A percentile compares a stretch with the other conserved stretches of the same genome.
Conservation (phyloP, 2,888 invertebrate species). For the Enoplolaimus lenunculus region DNA sequence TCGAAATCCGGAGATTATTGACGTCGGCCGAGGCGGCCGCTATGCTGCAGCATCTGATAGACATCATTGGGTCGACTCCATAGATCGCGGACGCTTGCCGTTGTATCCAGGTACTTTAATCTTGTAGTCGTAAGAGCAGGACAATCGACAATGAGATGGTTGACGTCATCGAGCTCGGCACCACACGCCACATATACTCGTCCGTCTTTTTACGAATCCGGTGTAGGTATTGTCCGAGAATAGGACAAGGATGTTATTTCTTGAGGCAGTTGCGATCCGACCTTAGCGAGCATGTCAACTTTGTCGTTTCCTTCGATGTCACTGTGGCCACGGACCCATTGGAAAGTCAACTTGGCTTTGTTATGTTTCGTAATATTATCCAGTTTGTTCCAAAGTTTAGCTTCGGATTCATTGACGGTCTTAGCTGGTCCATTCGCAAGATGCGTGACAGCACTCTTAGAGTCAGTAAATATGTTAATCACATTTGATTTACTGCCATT, state of each 20-base stretch:
- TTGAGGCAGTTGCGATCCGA: too few relatives aligned
- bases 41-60: background rate
- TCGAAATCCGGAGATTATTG: background rate
- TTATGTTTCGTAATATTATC: background rate
- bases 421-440: background rate
- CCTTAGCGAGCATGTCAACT: too few relatives aligned
- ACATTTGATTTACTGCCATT: too few relatives aligned
- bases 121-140: background rate
- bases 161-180: background rate
- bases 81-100: background rate
- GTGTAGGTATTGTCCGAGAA: background rate
- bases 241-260: too few relatives aligned
- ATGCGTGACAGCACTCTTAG: background rate
- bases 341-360: background rate
- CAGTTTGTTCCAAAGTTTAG: background rate
- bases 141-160: background rate
- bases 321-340: conserved; percentile 3
- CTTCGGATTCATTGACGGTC: background rate
- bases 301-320: conserved; percentile 5
- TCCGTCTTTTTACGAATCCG: background rate
- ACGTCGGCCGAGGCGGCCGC: conserved; percentile 4
- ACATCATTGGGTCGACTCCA: background rate
- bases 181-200: background rate
- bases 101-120: background rate
- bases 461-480: background rate